Percentiles rank a stretch among this genome's conserved stretches.
phyloP scores from a whole-genome alignment of 2,797 vertebrate genomes.

The Pterois miles region DNA sequence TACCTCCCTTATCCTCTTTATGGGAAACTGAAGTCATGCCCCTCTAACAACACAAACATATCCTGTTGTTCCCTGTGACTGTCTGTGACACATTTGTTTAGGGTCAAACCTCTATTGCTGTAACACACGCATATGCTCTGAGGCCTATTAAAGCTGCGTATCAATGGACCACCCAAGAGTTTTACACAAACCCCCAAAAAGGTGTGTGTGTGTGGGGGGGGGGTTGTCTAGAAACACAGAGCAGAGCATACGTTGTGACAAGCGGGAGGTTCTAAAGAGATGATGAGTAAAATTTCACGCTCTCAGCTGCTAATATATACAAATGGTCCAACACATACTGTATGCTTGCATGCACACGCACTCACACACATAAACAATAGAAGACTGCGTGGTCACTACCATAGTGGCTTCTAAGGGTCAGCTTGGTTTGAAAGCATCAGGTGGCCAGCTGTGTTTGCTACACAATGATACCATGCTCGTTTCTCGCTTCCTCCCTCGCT shows the following conservation, averaged over 20 bases:
- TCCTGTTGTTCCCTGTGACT: slow-evolving; percentile 40
- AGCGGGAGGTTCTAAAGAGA: slow-evolving; percentile 59
- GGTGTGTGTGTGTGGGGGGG: neutral
- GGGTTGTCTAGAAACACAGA: slow-evolving; percentile 42
- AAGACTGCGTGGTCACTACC: slow-evolving; percentile 21
- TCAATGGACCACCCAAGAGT: slow-evolving; percentile 84
- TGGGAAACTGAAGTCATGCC: slow-evolving; percentile 54
- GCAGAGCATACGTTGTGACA: slow-evolving; percentile 47
- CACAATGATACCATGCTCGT: slow-evolving; percentile 22
- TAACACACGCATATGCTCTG: slow-evolving; percentile 63
- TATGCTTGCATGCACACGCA: neutral
- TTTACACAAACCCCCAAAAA: slow-evolving; percentile 65
- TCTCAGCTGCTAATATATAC: slow-evolving; percentile 48
- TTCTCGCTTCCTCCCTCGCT: neutral
- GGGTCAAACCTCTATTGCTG: slow-evolving; percentile 65
- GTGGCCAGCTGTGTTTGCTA: slow-evolving; percentile 76
- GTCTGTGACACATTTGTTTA: slow-evolving; percentile 73
- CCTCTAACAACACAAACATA: slow-evolving; percentile 59
- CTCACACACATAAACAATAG: neutral
- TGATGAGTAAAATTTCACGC: slow-evolving; percentile 70
- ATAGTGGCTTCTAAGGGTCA: slow-evolving; percentile 45
- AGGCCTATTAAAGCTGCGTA: slow-evolving; percentile 66
- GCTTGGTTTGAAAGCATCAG: slow-evolving; percentile 58
- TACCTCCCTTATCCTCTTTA: slow-evolving; percentile 21
- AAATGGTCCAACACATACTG: slow-evolving; percentile 40